Conservation (phyloP, 1,140 invertebrate species). For the Dinothrombium tinctorium region DNA sequence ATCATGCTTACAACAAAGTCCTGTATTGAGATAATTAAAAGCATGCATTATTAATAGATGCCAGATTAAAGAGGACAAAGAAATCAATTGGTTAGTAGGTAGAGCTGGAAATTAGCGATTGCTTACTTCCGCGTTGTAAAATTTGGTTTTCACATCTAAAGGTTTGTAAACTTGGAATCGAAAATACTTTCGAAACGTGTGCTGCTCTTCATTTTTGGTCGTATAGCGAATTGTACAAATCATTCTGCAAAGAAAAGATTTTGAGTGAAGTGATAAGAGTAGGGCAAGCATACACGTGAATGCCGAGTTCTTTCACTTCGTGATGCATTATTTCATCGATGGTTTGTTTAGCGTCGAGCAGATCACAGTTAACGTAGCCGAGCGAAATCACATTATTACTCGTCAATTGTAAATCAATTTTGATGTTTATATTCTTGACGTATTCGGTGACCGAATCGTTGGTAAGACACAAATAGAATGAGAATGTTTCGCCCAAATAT, state of each 20-base stretch:
- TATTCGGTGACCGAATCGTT: conserved; percentile 58
- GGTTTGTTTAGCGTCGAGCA: conserved; percentile 36
- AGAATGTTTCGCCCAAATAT: conserved; percentile 85
- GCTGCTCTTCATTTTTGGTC: conserved; percentile 35
- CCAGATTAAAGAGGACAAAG: no score
- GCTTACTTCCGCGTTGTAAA: conserved; percentile 73
- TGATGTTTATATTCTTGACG: conserved; percentile 54
- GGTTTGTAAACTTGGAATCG: conserved; percentile 96
- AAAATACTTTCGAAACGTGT: conserved; percentile 70
- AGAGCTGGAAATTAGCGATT: conserved; percentile 1
- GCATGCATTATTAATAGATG: no score
- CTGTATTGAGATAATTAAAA: no score
- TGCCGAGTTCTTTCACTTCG: conserved; percentile 93
- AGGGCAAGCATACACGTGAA: conserved; percentile 49
- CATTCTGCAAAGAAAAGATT: conserved; percentile 34
- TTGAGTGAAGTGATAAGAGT: conserved; percentile 3
- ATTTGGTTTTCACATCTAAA: conserved; percentile 92
- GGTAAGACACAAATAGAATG: conserved; percentile 86
- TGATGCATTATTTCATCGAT: conserved; percentile 86
- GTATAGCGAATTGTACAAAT: conserved; percentile 86
- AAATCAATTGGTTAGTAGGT: not conserved
- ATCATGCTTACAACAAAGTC: conserved; percentile 7
- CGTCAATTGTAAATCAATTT: conserved; percentile 72
- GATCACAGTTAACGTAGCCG: conserved; percentile 31
- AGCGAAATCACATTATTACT: conserved; percentile 49